Conservation (phyloP, 2,888 invertebrate genomes). For the Drosophila conformis region DNA sequence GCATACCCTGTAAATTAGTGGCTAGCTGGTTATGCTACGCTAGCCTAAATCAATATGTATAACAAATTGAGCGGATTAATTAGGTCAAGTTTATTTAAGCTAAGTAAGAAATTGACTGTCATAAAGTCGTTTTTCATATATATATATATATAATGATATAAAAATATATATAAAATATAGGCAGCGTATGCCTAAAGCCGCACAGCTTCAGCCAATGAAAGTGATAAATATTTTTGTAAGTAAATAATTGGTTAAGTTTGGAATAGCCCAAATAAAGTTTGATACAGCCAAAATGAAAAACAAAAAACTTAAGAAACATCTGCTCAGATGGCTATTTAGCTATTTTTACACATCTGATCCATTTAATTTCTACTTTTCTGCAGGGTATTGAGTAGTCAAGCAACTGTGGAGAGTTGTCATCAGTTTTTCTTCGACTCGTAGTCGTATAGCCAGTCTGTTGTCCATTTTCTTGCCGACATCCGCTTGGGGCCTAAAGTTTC, state of each 20-base stretch:
- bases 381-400: conserved; percentile 9
- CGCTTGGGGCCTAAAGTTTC: conserved; percentile 46
- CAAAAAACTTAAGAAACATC: too few relatives aligned
- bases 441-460: conserved; percentile 27
- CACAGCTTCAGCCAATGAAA: too few relatives aligned
- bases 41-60: background rate
- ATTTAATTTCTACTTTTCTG: background rate
- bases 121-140: background rate
- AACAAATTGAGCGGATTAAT: background rate
- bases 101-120: background rate
- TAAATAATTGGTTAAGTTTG: too few relatives aligned
- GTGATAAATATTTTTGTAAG: too few relatives aligned
- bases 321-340: too few relatives aligned
- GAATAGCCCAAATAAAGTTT: too few relatives aligned
- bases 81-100: background rate
- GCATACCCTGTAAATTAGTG: conserved; percentile 32
- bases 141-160: background rate
- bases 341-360: too few relatives aligned
- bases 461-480: conserved; percentile 38
- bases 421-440: conserved; percentile 27
- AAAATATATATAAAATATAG: too few relatives aligned
- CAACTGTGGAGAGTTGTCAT: background rate
- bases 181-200: too few relatives aligned
- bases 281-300: too few relatives aligned
- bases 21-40: background rate